These are phyloP conservation scores for Rhorus exstirpatorius DNA, from an alignment of 2,888 invertebrate species.

Conservation along the genomic window DNA sequence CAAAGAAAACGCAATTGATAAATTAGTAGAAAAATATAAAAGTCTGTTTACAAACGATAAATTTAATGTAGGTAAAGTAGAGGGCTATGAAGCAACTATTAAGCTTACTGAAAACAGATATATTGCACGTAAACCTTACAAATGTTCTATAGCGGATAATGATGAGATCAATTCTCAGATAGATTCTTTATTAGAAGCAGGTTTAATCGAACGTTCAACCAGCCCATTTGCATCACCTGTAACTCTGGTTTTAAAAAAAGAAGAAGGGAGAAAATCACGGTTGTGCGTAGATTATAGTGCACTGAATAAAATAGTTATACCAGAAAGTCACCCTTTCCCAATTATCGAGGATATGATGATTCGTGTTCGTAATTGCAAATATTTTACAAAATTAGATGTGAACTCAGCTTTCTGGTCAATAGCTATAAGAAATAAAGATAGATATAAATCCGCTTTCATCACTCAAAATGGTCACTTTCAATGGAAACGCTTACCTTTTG, in stretches of 20 bases:
- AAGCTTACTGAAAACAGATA: constrained; percentile 44
- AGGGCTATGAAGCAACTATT: constrained; percentile 55
- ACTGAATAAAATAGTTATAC: constrained; percentile 65
- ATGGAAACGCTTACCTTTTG: too few relatives aligned
- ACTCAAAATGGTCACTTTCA: too few relatives aligned
- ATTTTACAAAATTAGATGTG: constrained; percentile 62
- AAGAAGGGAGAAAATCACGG: constrained; percentile 74
- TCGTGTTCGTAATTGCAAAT: too few relatives aligned
- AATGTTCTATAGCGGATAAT: constrained; percentile 68
- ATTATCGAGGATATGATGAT: constrained; percentile 62
- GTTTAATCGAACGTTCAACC: constrained; percentile 70
- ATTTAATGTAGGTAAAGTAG: constrained; percentile 65
- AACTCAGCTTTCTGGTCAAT: too few relatives aligned
- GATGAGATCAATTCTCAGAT: constrained; percentile 68
- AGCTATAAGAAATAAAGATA: too few relatives aligned
- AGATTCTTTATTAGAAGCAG: constrained; percentile 66
- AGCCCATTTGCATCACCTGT: constrained; percentile 74
- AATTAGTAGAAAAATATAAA: constrained; percentile 24
- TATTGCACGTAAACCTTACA: constrained; percentile 55
- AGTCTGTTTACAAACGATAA: constrained; percentile 49
- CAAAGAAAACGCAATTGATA: not conserved
- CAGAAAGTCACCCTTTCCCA: constrained; percentile 67
- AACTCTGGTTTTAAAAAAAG: constrained; percentile 62
- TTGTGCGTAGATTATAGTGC: constrained; percentile 78
- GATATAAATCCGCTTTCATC: too few relatives aligned